Evolutionary conservation across 2,113 vertebrate species (phyloP).

Genomic region (Lucifuga dentata): DNA sequence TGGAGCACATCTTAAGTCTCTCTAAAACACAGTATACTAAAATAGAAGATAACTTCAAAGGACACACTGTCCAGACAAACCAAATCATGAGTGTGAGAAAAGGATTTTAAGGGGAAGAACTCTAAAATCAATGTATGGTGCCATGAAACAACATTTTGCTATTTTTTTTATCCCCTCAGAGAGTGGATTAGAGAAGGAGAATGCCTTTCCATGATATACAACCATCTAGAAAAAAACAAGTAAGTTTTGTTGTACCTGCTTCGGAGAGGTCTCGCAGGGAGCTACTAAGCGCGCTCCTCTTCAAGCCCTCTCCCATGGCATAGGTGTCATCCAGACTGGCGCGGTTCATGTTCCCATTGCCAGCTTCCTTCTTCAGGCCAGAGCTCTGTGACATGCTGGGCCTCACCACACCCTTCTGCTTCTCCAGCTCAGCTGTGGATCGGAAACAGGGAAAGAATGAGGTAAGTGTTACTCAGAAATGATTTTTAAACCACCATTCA

Average conservation of each 20-base stretch:
- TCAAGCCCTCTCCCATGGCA: constrained; percentile 93
- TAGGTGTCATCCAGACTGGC: constrained; percentile 97
- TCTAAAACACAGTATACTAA: constrained; percentile 7
- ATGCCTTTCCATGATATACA: background rate
- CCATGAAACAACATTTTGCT: constrained; percentile 74
- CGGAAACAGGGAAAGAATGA: constrained; percentile 30
- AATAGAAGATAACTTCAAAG: constrained; percentile 9
- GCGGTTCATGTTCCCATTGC: constrained; percentile 89
- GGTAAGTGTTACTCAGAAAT: constrained; percentile 27
- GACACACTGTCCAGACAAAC: constrained; percentile 45
- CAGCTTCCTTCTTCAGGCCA: constrained; percentile 93
- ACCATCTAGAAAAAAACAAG: constrained; percentile 14
- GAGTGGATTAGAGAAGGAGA: constrained; percentile 39
- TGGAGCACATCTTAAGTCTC: constrained; percentile 7
- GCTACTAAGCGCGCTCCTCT: constrained; percentile 96
- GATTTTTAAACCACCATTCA: constrained; percentile 9
- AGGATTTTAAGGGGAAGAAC: constrained; percentile 47
- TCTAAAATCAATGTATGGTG: constrained; percentile 59
- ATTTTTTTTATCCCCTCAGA: constrained; percentile 63
- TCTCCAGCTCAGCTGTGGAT: constrained; percentile 94
- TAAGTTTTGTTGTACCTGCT: constrained; percentile 85
- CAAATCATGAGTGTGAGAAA: constrained; percentile 41
- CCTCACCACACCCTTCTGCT: constrained; percentile 96
- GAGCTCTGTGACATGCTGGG: constrained; percentile 96
- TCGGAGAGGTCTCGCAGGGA: constrained; percentile 96